Evolutionary conservation across 2,888 invertebrate genomes (phyloP), one percentile per base, ranked within the genome.

Genomic region (Ophion ellenae): DNA sequence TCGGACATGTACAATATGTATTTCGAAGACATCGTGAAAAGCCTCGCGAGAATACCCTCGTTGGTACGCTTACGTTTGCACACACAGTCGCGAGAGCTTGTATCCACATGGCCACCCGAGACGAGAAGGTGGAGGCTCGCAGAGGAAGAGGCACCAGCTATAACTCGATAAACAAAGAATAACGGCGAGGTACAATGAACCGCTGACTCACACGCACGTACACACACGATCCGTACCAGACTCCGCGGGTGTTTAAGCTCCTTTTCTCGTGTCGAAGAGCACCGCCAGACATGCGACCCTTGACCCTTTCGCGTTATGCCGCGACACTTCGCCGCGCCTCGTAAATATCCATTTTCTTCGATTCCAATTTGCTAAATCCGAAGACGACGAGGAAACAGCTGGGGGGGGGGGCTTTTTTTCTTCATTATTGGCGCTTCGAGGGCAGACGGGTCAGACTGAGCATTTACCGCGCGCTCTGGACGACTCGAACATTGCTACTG

Each of bases 161-260:
- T 77, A 73, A 77, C 77, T 81, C 85, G 81, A 85, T 85, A 85
- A 78, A 82, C 81, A 85, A 82, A 85, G 73, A 79, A 84, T 84
- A 81, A 77, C 63, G 73, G 53, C 59, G 81, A 84, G 81, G 84
- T 77, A 69, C 84, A 77, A 81, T 84, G 84, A 88, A 87, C 86
- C 84, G 78, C 59, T 83, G 86, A 84, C 77, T 83, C 84, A 81
- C 59, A 24, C 32, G 61, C 64, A 17, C 53, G 78, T 47, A 47
- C 47, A 47, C 47, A 4, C 47, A 14, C 47, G 47, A 11, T 10
- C 14, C 47, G 47, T 28, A 59, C 70, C 69, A 70, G 69, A 76
- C 45, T 69, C 57, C 69, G 59, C 40, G 61, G 40, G 28, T 63
- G 59, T 57, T 57, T 57, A 77, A 66, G 17, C 66, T 24, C 14